Evolutionary conservation across 2,888 invertebrate genomes (phyloP), one percentile per base, ranked within the genome.

Genomic region (Stenodera caucasica): DNA sequence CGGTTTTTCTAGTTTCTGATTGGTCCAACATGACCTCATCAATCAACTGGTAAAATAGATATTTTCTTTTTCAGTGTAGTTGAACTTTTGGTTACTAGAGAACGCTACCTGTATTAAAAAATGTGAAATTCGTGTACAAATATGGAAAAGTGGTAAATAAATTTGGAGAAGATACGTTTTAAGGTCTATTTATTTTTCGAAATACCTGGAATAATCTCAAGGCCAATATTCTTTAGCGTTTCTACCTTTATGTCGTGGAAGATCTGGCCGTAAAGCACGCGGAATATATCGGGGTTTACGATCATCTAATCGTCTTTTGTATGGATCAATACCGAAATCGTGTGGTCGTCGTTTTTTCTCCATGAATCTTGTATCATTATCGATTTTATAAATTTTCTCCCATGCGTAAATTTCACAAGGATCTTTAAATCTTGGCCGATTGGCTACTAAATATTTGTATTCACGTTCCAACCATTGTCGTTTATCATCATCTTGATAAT

Each of bases 311-410:
- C 81, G 84, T 65, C 90, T 84, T n/a, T 82, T 78, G 71, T 79
- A 86, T 2, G 88, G 87, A 77, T 88, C 85, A 18, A 84, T 77
- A n/a, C 80, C 80, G 58, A 86, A 78, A 77, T 92, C 90, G 78
- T 90, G 94, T 72, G 88, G 89, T 53, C 90, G 84, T 55, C 85
- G 82, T 70, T 83, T 88, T 7, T 88, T 82, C 54, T 93, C 92
- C 79, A 88, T 77, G 52, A 85, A 84, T 63, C 90, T 82, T 0
- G 88, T 90, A 11, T 90, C 84, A 71, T 87, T 81, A 73, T 88
- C 81, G 18, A 90, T 86, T 77, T 92, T 90, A 77, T 92, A 95
- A 65, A 95, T 90, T 66, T 85, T 85, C 75, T 94, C 92, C 94
- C 94, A 96, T 58, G 86, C 77, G 72, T 90, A 90, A 33, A 88